Evolutionary conservation across 64 coral and sea anemone genomes (phyloP).

Genomic region (Dendrophyllia cribrosa): DNA sequence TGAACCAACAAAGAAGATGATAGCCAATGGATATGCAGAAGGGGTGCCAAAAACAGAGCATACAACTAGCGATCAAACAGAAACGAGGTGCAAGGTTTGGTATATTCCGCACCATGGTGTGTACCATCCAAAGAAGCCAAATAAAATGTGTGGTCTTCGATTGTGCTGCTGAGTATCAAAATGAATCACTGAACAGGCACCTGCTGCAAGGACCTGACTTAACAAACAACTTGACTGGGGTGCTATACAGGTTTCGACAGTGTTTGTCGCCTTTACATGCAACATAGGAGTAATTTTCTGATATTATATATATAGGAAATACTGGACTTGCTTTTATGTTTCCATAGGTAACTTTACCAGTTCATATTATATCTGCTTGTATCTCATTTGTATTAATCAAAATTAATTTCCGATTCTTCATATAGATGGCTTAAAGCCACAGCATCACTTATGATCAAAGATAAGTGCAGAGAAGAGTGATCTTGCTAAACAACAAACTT

Average conservation of each 20-base stretch:
- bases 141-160: slow-evolving; percentile 34
- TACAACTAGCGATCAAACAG: no score
- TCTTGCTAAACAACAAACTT: not conserved
- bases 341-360: no score
- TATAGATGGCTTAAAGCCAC: not conserved
- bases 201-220: slow-evolving; percentile 50
- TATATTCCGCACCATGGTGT: slow-evolving; percentile 55
- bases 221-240: slow-evolving; percentile 41
- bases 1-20: no score
- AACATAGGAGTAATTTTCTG: not conserved
- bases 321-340: no score
- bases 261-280: not conserved
- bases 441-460: not conserved
- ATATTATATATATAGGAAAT: no score
- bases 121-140: slow-evolving; percentile 53
- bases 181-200: slow-evolving; percentile 31
- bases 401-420: no score
- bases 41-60: no score
- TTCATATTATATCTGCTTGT: no score
- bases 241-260: slow-evolving; percentile 47
- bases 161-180: slow-evolving; percentile 24
- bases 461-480: not conserved
- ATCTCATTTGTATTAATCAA: no score
- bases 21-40: no score
- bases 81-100: not conserved